Evolutionary conservation across 2,797 vertebrate species (phyloP).

Genomic region (Myotis pilosus): DNA sequence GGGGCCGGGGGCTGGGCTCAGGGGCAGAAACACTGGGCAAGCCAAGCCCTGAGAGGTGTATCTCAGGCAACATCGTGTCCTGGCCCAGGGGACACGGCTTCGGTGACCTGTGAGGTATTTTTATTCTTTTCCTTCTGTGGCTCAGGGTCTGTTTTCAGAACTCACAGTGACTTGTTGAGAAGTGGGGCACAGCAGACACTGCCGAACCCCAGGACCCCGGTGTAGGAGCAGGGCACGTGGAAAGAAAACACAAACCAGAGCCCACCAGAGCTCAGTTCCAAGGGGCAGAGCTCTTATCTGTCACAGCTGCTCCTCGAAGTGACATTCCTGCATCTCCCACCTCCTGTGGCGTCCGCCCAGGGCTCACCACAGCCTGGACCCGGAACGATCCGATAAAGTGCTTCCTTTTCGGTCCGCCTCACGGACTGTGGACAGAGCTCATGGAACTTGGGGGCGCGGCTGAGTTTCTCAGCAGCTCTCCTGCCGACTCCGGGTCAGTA

Average conservation of each 20-base stretch:
- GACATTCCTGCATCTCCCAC: slow-evolving; percentile 50
- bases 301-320: neutral
- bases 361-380: neutral
- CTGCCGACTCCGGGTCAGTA: slow-evolving; percentile 71
- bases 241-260: neutral
- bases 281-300: neutral
- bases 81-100: slow-evolving; percentile 20
- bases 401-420: neutral
- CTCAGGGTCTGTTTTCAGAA: slow-evolving; percentile 12
- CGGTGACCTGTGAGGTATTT: slow-evolving; percentile 40
- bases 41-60: neutral
- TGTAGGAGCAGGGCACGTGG: neutral
- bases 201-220: neutral
- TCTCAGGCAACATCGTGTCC: slow-evolving; percentile 36
- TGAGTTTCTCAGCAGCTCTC: slow-evolving; percentile 39
- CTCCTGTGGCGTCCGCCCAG: neutral
- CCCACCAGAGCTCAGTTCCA: slow-evolving; percentile 25
- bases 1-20: neutral
- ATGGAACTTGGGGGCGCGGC: neutral
- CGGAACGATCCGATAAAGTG: neutral
- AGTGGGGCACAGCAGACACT: neutral
- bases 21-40: neutral
- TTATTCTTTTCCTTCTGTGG: slow-evolving; percentile 34
- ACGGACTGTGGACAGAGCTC: neutral
- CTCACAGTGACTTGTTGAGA: neutral